phyloP scores from a whole-genome alignment of 2,797 vertebrate genomes.

The Tenualosa thibaudeaui region DNA sequence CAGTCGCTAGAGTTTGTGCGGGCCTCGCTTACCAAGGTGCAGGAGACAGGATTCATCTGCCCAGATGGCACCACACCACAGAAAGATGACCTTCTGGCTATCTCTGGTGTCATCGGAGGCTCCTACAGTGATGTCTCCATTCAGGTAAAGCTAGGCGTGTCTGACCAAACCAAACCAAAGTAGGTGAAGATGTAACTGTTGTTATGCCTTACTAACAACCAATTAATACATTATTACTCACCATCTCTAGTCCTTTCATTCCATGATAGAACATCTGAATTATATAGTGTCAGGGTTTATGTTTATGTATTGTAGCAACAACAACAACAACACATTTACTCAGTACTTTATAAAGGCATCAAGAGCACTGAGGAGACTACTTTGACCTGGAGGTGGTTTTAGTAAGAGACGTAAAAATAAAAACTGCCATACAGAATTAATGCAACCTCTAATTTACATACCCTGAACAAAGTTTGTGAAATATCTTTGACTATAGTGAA shows the following conservation, averaged over 20 bases:
- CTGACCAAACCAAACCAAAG: neutral
- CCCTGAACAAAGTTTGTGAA: too few relatives aligned
- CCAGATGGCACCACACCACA: conserved; percentile 86
- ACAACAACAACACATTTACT: too few relatives aligned
- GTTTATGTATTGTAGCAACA: too few relatives aligned
- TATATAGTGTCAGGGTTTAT: neutral
- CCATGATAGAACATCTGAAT: neutral
- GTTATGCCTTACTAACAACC: neutral
- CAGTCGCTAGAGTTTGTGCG: conserved; percentile 96
- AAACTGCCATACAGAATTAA: neutral
- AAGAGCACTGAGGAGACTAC: too few relatives aligned
- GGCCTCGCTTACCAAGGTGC: conserved; percentile 90
- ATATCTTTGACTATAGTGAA: neutral
- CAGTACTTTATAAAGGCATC: too few relatives aligned
- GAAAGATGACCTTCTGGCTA: conserved; percentile 87
- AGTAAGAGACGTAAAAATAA: neutral
- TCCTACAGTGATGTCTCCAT: conserved; percentile 99
- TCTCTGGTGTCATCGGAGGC: conserved; percentile 94
- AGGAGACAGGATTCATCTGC: conserved; percentile 93
- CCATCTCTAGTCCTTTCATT: neutral
- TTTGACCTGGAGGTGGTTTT: neutral
- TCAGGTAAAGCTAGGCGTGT: conserved; percentile 78
- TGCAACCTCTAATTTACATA: too few relatives aligned
- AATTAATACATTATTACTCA: neutral
- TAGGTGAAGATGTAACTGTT: neutral